Percentiles rank a stretch among this genome's conserved stretches.
Evolutionary conservation across 2,888 invertebrate species (phyloP).

Genomic region (Leucozona laternaria): DNA sequence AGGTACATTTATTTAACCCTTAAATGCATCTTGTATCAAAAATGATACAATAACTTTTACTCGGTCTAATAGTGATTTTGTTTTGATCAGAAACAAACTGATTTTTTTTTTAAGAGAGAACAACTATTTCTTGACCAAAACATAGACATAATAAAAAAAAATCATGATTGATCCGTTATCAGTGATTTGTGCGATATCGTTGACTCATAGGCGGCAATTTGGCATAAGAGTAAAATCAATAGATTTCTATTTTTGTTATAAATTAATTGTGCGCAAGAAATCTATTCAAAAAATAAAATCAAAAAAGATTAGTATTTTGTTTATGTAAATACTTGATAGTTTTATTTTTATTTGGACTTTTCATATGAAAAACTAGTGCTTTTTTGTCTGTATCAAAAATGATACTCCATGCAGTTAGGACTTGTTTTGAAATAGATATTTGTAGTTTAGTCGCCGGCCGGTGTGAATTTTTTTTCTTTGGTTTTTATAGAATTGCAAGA

Average conservation of each 20-base stretch:
- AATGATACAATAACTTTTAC: constrained; percentile 5
- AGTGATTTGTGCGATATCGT: constrained; percentile 10
- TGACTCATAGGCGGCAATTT: neutral
- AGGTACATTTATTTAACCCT: too few species aligned
- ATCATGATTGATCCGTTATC: neutral
- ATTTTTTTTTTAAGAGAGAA: constrained; percentile 6
- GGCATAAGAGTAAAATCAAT: constrained; percentile 1
- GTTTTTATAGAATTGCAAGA: constrained; percentile 13
- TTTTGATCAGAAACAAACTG: constrained; percentile 7
- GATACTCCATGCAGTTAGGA: too few species aligned
- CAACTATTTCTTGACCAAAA: constrained; percentile 1
- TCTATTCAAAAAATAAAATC: neutral
- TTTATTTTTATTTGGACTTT: neutral
- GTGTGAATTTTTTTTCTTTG: neutral
- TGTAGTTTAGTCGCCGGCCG: neutral
- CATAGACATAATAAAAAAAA: constrained; percentile 10
- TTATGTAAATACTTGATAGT: neutral
- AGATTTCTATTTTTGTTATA: neutral
- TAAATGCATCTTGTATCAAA: constrained; percentile 17
- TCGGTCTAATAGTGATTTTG: neutral
- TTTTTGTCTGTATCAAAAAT: constrained; percentile 19
- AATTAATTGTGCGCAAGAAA: neutral
- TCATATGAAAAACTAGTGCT: constrained; percentile 20
- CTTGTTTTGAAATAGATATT: too few species aligned
- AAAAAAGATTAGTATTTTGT: neutral